Evolutionary conservation across 1,140 invertebrate genomes (phyloP), one percentile per base, ranked within the genome.

Genomic region (Antheraea mylitta): DNA sequence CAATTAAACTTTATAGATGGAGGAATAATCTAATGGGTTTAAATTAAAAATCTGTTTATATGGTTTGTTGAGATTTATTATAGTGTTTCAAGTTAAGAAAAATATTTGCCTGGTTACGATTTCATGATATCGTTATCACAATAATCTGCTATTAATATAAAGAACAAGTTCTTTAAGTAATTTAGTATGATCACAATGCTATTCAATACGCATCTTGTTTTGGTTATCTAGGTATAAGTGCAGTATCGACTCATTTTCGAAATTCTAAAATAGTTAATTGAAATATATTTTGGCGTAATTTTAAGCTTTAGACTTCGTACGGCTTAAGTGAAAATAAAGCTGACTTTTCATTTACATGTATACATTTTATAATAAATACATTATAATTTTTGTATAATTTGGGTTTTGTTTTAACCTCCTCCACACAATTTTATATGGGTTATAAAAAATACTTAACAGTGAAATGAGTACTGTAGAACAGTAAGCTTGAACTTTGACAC

Each of bases 331-430:
- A 77, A 81, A 53, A 53, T 53, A 53, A 79, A 78, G 77, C 75
- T 70, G 72, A 73, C 72, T 74, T 76, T 83, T 87, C 84, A 87
- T 81, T 89, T 89, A 86, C 77, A 81, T 85, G 85, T 90, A 88
- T 88, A 89, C 89, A 85, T 89, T 91, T 91, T 89, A 83, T 88
- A 90, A 86, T 86, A 90, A 90, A 91, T 86, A 85, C 83, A 87
- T 82, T 83, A 86, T 86, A 84, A 82, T 87, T 79, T 79, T 78
- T 37, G 72, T 72, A 64, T 73, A 62, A 58, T 62, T 45, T 59
- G 45, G 7, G 83, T 83, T 68, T 82, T 70, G 66, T 69, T 66
- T 19, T 73, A 64, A 61, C 59, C 36, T 42, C 45, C 45, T 53
- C 45, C 0, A 16, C 11, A 42, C 8, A 61, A 19, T 16, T 62